Evolutionary conservation across 2,888 invertebrate genomes (phyloP), one percentile per base, ranked within the genome.

Genomic region (Acrobeloides nanus): DNA sequence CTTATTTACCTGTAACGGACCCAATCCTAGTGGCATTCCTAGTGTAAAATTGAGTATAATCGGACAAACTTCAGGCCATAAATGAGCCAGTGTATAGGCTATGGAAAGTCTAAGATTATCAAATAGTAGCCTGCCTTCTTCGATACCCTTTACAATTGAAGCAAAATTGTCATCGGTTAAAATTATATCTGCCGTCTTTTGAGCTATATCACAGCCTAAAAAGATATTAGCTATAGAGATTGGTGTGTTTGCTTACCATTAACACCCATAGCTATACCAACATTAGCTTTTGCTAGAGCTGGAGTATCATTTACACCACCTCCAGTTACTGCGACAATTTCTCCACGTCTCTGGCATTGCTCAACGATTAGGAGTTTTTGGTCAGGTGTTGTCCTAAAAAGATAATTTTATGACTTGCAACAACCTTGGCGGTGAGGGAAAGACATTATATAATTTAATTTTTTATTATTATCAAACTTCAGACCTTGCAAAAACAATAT

Each of bases 41-140:
- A 71, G 55, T 17, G 61, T 59, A 45, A 71, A 71, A 4, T 69
- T 64, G 27, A 71, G 49, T 41, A 71, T 62, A 37, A 71, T 68
- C 3, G 71, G 71, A 33, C 64, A 62, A 2, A 71, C 64, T 53
- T 71, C 71, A 1, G 71, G 71, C 68, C 70, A 71, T n/a, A 69
- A 48, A 55, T 68, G 68, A 7, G 68, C 66, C 37, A 68, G 62
- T 2, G 69, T 69, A 53, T 69, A 69, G 20, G 66, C 69, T 17
- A 69, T 54, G 6, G 69, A 69, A 7, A 69, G 55, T 31, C 68
- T 56, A 39, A 47, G 55, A 42, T 51, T 49, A 38, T 57, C 70
- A 41, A 70, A 70, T 7, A 70, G 48, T 1, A 70, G 48, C 21
- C 70, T 50, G 7, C 70, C 71, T 39, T 71, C 71, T 44, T 68